Base-by-base conservation (phyloP, 2,113 vertebrate species). In the Tachysurus fulvidraco region DNA sequence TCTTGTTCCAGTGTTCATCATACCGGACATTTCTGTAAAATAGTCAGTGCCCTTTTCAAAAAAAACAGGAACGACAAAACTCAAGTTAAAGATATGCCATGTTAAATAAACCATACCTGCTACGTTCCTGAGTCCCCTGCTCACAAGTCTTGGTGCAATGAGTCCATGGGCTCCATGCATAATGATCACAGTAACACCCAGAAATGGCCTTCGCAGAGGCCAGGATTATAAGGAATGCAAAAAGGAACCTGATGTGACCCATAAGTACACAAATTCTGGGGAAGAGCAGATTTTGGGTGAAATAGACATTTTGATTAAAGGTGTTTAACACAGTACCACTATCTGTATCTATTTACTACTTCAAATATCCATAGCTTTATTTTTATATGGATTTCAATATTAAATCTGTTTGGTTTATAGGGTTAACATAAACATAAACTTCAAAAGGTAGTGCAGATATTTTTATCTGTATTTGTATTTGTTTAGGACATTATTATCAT, bases 171-270 rank as follows among this genome's bases (percentile, higher is more conserved):
- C 88, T 89, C 98, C 97, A 98, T 0, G 95, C 91, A 84, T 97
- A 99, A 41, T 90, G 95, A 5, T 98, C 96, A 92, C 98, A 99
- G 89, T 95, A 96, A 90, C 98, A 99, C 0, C 94, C 92, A 76
- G 94, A 91, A 30, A 90, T 89, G 1, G 81, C 87, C 12, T 92
- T 91, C 21, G 91, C 79, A 12, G 87, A 64, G 80, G 89, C 71
- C 84, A 94, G 90, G 60, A 96, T 86, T 77, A 94, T 88, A 36
- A 96, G 77, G 11, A 96, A 88, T 28, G 91, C 69, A 36, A 92
- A 85, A 1, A 91, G 8, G 25, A 84, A 46, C 11, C 84, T 62
- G 83, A 44, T 71, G 2, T 65, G 71, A 73, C 86, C 88, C 95
- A 95, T 95, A 17, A 28, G n/a, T 52, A 54, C 62, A 52, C 25